A percentile compares a stretch with the other conserved stretches of the same genome.
Conservation (phyloP, 2,888 invertebrate genomes). For the Mythimna pallens region DNA sequence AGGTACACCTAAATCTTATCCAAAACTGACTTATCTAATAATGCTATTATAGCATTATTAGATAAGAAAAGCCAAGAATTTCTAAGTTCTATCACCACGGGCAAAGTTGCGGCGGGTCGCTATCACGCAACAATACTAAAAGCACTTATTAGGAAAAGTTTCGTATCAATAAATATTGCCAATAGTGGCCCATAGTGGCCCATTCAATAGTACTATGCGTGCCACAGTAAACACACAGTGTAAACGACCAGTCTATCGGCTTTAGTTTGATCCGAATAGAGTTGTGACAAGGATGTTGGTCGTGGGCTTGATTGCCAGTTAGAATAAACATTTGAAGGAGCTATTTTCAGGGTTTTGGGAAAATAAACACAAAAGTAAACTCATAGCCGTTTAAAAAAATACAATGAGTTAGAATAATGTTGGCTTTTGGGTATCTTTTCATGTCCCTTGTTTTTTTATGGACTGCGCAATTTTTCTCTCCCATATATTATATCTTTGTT, state of each 20-base stretch:
- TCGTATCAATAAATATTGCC: neutral
- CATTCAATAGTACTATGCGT: neutral
- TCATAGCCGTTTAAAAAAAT: neutral
- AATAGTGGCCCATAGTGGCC: neutral
- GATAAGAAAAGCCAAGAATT: too few relatives aligned
- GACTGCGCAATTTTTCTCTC: neutral
- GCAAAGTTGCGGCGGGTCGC: too few relatives aligned
- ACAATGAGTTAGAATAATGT: neutral
- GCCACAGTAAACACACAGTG: neutral
- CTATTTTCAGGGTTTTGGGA: neutral
- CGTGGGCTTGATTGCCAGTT: neutral
- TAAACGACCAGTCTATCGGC: neutral
- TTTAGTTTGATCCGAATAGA: slow-evolving; percentile 9
- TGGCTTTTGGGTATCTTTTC: neutral
- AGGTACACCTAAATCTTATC: too few relatives aligned
- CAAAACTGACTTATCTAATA: too few relatives aligned
- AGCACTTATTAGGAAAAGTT: too few relatives aligned
- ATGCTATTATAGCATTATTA: too few relatives aligned
- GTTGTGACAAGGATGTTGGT: neutral
- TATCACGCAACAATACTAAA: too few relatives aligned
- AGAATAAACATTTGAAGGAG: slow-evolving; percentile 12
- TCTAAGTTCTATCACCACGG: too few relatives aligned
- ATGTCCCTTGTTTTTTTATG: neutral
- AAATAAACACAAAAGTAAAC: neutral
- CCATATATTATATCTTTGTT: neutral